Percentiles rank a stretch among this genome's conserved stretches.
These are phyloP conservation scores for Anthonomus grandis DNA, from an alignment of 1,140 invertebrate species.

Conservation along the genomic window DNA sequence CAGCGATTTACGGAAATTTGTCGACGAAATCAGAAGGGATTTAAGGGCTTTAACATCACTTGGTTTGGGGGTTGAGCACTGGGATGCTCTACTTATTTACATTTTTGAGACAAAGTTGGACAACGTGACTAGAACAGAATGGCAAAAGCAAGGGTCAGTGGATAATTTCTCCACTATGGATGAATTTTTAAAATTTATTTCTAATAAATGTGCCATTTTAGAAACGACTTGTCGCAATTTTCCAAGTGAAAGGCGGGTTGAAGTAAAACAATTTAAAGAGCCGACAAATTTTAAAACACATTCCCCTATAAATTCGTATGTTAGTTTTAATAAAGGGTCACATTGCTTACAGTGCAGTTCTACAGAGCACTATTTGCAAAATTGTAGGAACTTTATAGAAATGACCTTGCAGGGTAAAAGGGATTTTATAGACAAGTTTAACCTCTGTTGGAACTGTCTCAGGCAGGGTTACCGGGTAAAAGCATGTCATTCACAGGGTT, in stretches of 20 bases:
- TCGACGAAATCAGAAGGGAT: background rate
- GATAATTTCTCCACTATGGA: background rate
- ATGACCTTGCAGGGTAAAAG: too few relatives aligned
- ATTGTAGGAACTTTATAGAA: background rate
- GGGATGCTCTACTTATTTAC: background rate
- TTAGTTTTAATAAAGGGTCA: background rate
- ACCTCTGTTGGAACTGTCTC: background rate
- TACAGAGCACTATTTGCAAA: background rate
- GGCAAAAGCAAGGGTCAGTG: background rate
- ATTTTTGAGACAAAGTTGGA: background rate
- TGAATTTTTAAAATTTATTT: background rate
- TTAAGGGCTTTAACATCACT: background rate
- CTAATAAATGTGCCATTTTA: background rate
- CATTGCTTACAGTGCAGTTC: background rate
- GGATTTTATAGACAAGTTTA: background rate
- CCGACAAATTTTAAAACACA: background rate
- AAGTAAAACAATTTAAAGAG: background rate
- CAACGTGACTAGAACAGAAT: background rate
- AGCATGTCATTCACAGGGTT: background rate
- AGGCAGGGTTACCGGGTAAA: background rate
- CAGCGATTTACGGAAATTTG: background rate
- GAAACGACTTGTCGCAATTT: background rate
- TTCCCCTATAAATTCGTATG: background rate
- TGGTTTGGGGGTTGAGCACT: background rate
- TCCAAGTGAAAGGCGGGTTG: background rate